A percentile compares a stretch with the other conserved stretches of the same genome.
Evolutionary conservation across 2,888 invertebrate species (phyloP).

Genomic region (Ametastegia equiseti): DNA sequence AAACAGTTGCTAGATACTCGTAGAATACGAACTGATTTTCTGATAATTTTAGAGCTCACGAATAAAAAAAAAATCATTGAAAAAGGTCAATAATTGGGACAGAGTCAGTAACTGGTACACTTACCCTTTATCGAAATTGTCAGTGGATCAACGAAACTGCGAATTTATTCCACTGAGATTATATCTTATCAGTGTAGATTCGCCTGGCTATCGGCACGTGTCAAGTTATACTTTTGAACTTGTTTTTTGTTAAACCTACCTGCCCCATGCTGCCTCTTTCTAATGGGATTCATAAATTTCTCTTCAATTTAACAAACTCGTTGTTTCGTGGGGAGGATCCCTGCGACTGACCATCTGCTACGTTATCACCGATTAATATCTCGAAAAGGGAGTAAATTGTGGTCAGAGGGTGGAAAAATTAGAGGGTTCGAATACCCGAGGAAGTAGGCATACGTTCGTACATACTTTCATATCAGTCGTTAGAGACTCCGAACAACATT

Average conservation of each 20-base stretch:
- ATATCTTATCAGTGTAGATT: too few relatives aligned
- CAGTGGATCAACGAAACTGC: too few relatives aligned
- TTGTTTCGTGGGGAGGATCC: neutral
- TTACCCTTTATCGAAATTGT: too few relatives aligned
- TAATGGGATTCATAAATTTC: constrained; percentile 6
- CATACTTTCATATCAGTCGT: neutral
- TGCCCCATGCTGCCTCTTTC: neutral
- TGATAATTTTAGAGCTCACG: too few relatives aligned
- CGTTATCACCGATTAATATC: constrained; percentile 21
- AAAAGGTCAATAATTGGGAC: neutral
- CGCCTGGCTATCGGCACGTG: neutral
- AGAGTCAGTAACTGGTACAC: neutral
- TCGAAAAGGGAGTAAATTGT: constrained; percentile 12
- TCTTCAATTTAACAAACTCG: constrained; percentile 9
- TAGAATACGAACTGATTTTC: too few relatives aligned
- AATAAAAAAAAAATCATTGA: neutral
- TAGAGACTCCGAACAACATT: neutral
- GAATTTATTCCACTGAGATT: too few relatives aligned
- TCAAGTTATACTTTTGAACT: neutral
- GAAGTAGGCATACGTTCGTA: neutral
- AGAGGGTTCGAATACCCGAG: neutral
- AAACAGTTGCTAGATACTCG: too few relatives aligned
- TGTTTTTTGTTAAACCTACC: neutral
- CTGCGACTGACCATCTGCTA: neutral
- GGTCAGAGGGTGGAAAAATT: neutral